Conservation (phyloP, 2,797 vertebrate genomes). For the Kryptopterus vitreolus region DNA sequence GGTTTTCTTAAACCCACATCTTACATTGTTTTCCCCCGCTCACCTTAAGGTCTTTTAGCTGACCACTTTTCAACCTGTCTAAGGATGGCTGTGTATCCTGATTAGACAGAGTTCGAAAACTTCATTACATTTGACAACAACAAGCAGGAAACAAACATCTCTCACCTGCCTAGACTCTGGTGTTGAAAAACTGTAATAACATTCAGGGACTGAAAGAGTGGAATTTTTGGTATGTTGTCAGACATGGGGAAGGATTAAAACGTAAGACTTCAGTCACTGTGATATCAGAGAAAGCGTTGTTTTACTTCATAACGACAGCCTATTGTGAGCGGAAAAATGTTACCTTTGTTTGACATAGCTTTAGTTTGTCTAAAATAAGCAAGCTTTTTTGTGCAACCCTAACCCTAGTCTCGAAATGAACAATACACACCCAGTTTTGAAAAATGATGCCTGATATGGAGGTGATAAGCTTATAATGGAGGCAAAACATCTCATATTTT, state of each 20-base stretch:
- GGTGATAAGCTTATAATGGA: neutral
- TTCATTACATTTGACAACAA: too few relatives aligned
- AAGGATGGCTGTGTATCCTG: neutral
- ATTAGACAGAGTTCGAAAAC: neutral
- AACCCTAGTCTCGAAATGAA: neutral
- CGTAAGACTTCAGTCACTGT: neutral
- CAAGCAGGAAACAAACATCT: neutral
- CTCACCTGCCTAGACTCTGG: neutral
- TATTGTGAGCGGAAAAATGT: neutral
- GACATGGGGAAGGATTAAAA: neutral
- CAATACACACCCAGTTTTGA: neutral
- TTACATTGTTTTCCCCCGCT: constrained; percentile 18
- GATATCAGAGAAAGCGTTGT: neutral
- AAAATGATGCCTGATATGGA: neutral
- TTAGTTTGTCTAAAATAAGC: neutral
- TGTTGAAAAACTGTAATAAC: constrained; percentile 22
- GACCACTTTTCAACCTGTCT: neutral
- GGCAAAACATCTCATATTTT: neutral
- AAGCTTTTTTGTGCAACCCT: neutral
- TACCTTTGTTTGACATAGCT: neutral
- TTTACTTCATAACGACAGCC: neutral
- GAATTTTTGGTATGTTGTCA: constrained; percentile 13
- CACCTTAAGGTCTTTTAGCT: constrained; percentile 4
- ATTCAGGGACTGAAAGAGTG: constrained; percentile 10
- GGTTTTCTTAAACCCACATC: constrained; percentile 25